These are phyloP conservation scores for Rattus rattus DNA, from an alignment of 2,113 vertebrate species.

Conservation along the genomic window DNA sequence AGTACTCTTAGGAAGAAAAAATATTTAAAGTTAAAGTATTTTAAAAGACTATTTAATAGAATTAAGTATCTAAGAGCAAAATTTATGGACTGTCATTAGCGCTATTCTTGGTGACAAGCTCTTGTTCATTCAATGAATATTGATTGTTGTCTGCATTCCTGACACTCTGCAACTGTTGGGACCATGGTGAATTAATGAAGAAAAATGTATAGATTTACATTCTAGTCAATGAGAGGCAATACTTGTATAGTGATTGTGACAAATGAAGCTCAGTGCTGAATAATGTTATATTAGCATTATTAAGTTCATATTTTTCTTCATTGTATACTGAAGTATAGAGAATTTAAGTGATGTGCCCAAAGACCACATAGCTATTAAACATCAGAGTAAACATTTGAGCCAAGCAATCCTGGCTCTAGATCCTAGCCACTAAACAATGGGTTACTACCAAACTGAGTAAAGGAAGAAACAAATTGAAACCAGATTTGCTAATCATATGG, in stretches of 20 bases:
- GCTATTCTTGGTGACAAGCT: neutral
- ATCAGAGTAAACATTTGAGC: neutral
- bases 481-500: neutral
- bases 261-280: neutral
- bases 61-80: constrained; percentile 33
- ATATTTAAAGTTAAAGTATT: too few relatives aligned
- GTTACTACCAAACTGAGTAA: neutral
- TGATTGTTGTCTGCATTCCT: neutral
- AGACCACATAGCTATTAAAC: neutral
- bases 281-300: neutral
- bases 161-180: neutral
- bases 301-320: neutral
- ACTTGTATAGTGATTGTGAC: neutral
- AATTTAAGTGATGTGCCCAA: neutral
- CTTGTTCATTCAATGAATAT: neutral
- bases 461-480: neutral
- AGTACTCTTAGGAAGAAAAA: neutral
- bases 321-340: neutral
- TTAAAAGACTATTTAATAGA: neutral
- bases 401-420: neutral
- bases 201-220: constrained; percentile 14
- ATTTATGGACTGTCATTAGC: neutral
- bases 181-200: neutral
- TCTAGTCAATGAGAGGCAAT: constrained; percentile 24
- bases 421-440: neutral